Percentiles rank a stretch among this genome's conserved stretches.
These are phyloP conservation scores for Drosophila lacteicornis DNA, from an alignment of 1,140 invertebrate genomes.

Conservation along the genomic window DNA sequence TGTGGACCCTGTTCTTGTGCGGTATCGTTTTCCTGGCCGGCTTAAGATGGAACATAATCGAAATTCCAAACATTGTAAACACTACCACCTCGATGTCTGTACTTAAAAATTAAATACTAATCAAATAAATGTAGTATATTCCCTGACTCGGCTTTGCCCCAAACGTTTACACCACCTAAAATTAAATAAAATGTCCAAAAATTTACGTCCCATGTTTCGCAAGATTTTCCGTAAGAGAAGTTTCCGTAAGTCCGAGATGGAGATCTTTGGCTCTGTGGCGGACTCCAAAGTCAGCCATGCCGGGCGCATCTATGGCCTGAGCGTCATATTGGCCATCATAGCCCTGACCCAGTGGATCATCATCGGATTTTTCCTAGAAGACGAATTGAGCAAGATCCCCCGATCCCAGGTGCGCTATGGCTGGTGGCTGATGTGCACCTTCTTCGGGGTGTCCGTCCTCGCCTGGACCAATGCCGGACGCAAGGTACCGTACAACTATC, in stretches of 20 bases:
- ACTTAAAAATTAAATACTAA: no score
- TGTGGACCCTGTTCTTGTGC: neutral
- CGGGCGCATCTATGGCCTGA: slow-evolving; percentile 48
- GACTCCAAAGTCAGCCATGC: slow-evolving; percentile 20
- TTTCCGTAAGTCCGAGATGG: neutral
- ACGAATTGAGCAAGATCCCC: neutral
- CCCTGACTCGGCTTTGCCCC: neutral
- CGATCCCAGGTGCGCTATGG: slow-evolving; percentile 32
- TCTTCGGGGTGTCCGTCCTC: slow-evolving; percentile 46
- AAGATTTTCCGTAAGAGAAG: neutral
- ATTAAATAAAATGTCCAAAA: neutral
- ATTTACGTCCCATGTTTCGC: neutral
- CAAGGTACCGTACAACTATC: slow-evolving; percentile 49
- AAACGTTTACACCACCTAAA: neutral
- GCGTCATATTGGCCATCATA: slow-evolving; percentile 12
- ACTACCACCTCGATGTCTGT: no score
- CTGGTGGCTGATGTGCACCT: slow-evolving; percentile 54
- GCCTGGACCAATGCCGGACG: slow-evolving; percentile 57
- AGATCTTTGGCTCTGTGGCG: slow-evolving; percentile 38
- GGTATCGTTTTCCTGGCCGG: neutral
- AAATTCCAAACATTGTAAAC: no score
- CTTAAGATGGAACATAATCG: neutral
- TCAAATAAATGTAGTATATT: no score
- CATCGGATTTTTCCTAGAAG: neutral
- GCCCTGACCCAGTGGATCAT: slow-evolving; percentile 52